Percentiles rank a stretch among this genome's conserved stretches.
These are phyloP conservation scores for Dolichopus griseipennis DNA, from an alignment of 2,888 invertebrate genomes.

Conservation along the genomic window DNA sequence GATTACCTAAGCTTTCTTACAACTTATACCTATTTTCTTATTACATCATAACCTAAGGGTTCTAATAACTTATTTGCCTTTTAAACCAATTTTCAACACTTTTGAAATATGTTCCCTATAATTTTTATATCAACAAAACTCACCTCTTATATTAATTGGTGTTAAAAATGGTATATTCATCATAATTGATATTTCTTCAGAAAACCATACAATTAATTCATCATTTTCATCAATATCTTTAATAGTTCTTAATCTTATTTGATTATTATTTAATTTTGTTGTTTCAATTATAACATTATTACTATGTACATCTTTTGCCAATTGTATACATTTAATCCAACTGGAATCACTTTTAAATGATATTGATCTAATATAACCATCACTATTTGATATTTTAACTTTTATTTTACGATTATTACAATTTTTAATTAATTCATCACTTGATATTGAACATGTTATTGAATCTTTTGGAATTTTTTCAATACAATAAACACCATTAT, in stretches of 20 bases:
- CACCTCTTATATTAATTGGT: constrained; percentile 73
- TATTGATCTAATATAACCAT: constrained; percentile 7
- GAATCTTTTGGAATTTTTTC: constrained; percentile 20
- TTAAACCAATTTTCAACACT: too few species aligned
- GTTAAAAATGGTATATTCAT: constrained; percentile 71
- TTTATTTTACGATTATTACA: neutral
- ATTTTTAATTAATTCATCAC: constrained; percentile 17
- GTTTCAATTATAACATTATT: constrained; percentile 45
- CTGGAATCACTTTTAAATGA: constrained; percentile 18
- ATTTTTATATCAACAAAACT: too few species aligned
- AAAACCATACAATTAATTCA: constrained; percentile 74
- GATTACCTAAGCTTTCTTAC: too few species aligned
- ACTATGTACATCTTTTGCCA: constrained; percentile 51
- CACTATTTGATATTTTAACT: constrained; percentile 1
- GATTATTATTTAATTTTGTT: constrained; percentile 23
- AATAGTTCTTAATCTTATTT: constrained; percentile 38
- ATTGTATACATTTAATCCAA: constrained; percentile 40
- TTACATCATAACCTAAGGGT: too few species aligned
- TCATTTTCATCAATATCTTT: constrained; percentile 51
- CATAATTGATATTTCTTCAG: constrained; percentile 61
- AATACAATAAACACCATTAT: constrained; percentile 19
- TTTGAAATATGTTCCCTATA: too few species aligned
- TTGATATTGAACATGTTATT: constrained; percentile 15
- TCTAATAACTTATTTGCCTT: too few species aligned
- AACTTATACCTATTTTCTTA: too few species aligned